Percentiles rank a stretch among this genome's conserved stretches.
These are phyloP conservation scores for Formicarius rufipectus DNA, from an alignment of 2,113 vertebrate species.

Conservation along the genomic window DNA sequence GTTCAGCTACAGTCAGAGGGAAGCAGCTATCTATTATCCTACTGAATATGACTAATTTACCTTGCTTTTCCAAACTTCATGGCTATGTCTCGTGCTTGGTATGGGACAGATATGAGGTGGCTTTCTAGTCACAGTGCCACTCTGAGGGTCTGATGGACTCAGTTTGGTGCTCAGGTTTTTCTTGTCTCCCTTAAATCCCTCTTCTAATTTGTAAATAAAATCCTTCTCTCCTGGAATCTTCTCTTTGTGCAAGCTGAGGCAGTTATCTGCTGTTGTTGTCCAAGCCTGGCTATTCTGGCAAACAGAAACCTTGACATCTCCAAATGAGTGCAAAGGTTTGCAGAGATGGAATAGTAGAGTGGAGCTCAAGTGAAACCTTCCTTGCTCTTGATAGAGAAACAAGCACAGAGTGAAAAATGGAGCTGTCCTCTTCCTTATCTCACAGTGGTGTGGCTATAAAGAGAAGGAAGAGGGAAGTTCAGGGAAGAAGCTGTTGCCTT, in stretches of 20 bases:
- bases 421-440: neutral
- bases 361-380: neutral
- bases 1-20: neutral
- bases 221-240: neutral
- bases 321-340: neutral
- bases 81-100: neutral
- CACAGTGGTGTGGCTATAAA: neutral
- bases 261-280: neutral
- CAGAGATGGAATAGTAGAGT: neutral
- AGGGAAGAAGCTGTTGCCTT: neutral
- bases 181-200: neutral
- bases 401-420: neutral
- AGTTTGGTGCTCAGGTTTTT: neutral
- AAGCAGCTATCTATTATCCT: rapidly evolving
- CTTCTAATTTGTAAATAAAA: neutral
- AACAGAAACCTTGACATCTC: neutral
- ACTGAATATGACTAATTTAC: neutral
- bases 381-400: neutral
- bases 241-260: neutral
- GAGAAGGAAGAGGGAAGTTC: neutral
- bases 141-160: neutral
- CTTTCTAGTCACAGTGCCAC: neutral
- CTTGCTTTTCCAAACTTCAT: neutral
- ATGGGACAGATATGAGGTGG: neutral
- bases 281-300: neutral